Conservation (phyloP, 2,797 vertebrate species). For the Danio choprae region DNA sequence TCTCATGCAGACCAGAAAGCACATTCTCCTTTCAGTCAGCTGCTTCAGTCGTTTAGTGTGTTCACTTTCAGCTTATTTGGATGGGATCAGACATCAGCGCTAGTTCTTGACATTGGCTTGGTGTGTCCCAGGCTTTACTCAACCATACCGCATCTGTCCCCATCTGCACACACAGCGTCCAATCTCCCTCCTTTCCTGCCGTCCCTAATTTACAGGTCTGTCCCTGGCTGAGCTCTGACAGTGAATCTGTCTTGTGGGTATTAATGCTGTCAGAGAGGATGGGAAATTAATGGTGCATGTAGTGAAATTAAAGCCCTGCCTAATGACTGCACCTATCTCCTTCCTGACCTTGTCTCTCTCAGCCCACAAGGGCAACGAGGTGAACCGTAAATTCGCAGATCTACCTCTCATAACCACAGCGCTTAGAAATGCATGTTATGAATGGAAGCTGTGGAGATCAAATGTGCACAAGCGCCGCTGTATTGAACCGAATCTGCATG, state of each 20-base stretch:
- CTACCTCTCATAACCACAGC: constrained; percentile 8
- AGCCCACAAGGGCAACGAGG: constrained; percentile 54
- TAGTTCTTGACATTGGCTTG: too few relatives aligned
- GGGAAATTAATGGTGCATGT: constrained; percentile 69
- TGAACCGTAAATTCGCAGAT: constrained; percentile 47
- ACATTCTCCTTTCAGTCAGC: too few relatives aligned
- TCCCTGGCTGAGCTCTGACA: constrained; percentile 39
- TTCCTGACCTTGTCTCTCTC: constrained; percentile 62
- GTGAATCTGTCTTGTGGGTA: constrained; percentile 62
- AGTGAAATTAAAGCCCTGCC: constrained; percentile 69
- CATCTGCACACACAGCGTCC: constrained; percentile 1
- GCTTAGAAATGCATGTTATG: constrained; percentile 22
- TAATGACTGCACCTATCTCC: constrained; percentile 61
- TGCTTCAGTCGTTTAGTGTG: too few relatives aligned
- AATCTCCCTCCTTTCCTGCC: constrained; percentile 7
- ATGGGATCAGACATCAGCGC: too few relatives aligned
- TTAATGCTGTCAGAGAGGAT: constrained; percentile 63
- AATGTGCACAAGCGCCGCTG: not conserved
- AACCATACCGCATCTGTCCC: constrained; percentile 8
- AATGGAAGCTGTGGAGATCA: constrained; percentile 20
- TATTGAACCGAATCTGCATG: not conserved
- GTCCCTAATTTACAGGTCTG: constrained; percentile 40
- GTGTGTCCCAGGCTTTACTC: too few relatives aligned
- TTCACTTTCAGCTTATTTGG: too few relatives aligned
- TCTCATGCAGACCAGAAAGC: too few relatives aligned